Base-by-base conservation (phyloP, 2,888 invertebrate genomes). In the Melinaea menophilus region DNA sequence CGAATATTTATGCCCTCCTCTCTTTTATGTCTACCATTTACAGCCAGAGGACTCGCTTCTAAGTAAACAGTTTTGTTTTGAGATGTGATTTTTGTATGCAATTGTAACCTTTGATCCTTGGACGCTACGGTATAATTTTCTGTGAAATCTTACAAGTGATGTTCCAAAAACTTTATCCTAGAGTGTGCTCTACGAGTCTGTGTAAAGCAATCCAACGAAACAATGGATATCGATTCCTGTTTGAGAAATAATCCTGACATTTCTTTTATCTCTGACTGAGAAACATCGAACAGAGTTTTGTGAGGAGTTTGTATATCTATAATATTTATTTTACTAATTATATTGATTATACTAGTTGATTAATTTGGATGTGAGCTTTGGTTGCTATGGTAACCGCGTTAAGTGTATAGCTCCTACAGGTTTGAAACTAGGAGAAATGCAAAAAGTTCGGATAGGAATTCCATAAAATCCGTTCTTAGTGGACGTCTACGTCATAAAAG, bases 1-100 rank as follows among this genome's bases (percentile, higher is more conserved):
- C 9, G 7, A 51, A 22, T 54, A 54, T 63, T 59, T 63, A 60
- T 34, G 41, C 3, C 37, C 31, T 56, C 34, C 37, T 34, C 22
- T 34, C 58, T 35, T 55, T 66, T 64, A 63, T 54, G 61, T 58
- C 46, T 60, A 58, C 63, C 65, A 58, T 64, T 64, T 54, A 47
- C 61, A 59, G 62, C 47, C 45, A 41, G 11, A 51, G 61, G 48
- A 58, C 58, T 54, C 13, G 56, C 13, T 9, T 59, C 51, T 51
- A 31, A 51, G 31, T 51, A 51, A 51, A 51, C 51, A 51, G 51
- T 31, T 51, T 9, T 31, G 31, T 51, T 11, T 22, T 31, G 22
- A 31, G 31, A n/a, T 9, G 2, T 48, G 5, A 0, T n/a, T 54
- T 57, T 4, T 54, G 9, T 35, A 37, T n/a, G 5, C 37, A 9